Percentiles rank a stretch among this genome's conserved stretches.
Conservation (phyloP, 2,797 vertebrate genomes). For the Schizothorax lantsangensis region DNA sequence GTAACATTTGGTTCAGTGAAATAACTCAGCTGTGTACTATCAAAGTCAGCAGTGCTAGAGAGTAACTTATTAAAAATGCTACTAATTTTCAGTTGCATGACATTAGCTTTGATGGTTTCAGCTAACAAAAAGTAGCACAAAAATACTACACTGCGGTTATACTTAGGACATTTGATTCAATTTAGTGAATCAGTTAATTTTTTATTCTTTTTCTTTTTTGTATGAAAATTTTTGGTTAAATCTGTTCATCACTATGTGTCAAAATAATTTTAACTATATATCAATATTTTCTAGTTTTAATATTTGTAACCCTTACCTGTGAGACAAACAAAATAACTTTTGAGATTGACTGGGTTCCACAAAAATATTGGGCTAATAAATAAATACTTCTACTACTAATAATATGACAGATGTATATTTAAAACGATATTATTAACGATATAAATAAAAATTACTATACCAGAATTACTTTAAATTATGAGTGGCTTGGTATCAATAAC, state of each 20-base stretch:
- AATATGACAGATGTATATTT: not conserved
- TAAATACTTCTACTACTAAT: not conserved
- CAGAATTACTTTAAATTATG: not conserved
- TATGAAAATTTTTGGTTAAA: not conserved
- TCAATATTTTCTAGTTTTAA: not conserved
- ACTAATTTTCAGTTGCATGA: not conserved
- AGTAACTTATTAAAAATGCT: not conserved
- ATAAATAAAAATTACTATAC: not conserved
- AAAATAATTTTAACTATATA: not conserved
- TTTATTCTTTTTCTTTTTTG: not conserved
- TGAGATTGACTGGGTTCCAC: not conserved
- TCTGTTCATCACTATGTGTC: not conserved
- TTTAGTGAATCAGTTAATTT: not conserved
- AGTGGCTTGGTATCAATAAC: not conserved
- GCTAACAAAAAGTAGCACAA: not conserved
- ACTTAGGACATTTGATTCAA: not conserved
- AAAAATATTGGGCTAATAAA: not conserved
- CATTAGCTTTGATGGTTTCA: not conserved
- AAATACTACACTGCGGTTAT: not conserved
- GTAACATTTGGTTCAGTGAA: constrained; percentile 3
- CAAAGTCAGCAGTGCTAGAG: not conserved
- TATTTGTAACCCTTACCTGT: not conserved
- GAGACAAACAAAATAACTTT: no score
- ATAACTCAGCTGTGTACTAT: not conserved
- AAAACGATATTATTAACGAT: not conserved